Evolutionary conservation across 1,140 invertebrate species (phyloP).

Genomic region (Drosophila nebulosa): DNA sequence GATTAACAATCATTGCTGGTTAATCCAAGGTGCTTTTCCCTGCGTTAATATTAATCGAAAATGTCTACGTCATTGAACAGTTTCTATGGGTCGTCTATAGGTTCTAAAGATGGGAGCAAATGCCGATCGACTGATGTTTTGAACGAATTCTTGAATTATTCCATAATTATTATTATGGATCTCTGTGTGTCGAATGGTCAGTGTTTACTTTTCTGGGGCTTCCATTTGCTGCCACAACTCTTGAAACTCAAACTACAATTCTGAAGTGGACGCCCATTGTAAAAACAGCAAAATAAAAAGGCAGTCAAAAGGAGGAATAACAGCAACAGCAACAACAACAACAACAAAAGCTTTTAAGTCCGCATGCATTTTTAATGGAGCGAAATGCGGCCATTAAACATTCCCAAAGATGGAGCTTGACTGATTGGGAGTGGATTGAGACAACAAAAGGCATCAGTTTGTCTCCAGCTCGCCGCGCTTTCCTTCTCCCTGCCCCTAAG

Average conservation of each 20-base stretch:
- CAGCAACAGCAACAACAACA: slow-evolving; percentile 26
- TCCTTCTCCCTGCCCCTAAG: background rate
- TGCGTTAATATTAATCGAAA: too few species aligned
- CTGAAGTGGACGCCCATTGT: background rate
- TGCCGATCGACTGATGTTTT: too few species aligned
- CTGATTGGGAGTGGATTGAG: slow-evolving; percentile 22
- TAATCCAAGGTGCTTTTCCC: too few species aligned
- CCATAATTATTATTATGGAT: too few species aligned
- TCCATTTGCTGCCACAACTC: background rate
- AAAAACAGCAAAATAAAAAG: background rate
- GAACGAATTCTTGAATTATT: too few species aligned
- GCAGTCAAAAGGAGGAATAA: slow-evolving; percentile 22
- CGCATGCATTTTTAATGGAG: slow-evolving; percentile 78
- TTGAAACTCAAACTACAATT: background rate
- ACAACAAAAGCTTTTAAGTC: slow-evolving; percentile 74
- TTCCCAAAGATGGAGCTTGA: slow-evolving; percentile 44
- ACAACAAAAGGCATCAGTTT: slow-evolving; percentile 21
- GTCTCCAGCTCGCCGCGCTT: background rate
- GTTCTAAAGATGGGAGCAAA: too few species aligned
- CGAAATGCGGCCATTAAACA: slow-evolving; percentile 77
- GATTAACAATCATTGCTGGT: slow-evolving; percentile 58
- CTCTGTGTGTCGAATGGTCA: too few species aligned
- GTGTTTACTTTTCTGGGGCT: too few species aligned
- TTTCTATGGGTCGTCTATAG: too few species aligned
- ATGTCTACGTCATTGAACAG: too few species aligned